Conservation (phyloP, 2,797 vertebrate species). For the Urosaurus nigricauda region DNA sequence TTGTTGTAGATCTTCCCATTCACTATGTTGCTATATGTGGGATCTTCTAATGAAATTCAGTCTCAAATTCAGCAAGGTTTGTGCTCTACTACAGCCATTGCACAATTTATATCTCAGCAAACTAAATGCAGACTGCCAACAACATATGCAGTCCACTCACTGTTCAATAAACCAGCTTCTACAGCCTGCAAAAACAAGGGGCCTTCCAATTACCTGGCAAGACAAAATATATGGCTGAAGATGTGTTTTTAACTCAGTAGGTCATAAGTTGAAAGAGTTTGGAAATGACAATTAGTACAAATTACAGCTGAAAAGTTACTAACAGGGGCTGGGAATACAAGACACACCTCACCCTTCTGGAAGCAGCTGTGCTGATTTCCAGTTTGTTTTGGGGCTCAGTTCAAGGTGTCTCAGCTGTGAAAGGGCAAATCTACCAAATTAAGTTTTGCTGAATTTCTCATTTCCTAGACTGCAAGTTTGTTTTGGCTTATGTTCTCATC, state of each 20-base stretch:
- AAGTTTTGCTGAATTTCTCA: not conserved
- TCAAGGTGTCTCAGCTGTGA: not conserved
- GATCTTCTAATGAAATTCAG: not conserved
- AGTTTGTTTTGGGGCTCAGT: conserved; percentile 1
- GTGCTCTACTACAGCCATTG: not conserved
- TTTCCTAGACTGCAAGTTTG: not conserved
- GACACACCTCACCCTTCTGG: not conserved
- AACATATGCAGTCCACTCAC: not conserved
- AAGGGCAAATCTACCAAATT: not conserved
- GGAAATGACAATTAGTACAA: not conserved
- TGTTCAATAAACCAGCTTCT: not conserved
- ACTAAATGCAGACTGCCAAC: not conserved
- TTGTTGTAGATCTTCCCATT: not conserved
- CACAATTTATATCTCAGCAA: not conserved
- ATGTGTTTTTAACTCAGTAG: not conserved
- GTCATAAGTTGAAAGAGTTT: not conserved
- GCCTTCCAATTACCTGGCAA: not conserved
- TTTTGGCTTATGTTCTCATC: not conserved
- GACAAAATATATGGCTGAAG: not conserved
- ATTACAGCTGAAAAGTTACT: conserved; percentile 1
- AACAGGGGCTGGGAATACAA: not conserved
- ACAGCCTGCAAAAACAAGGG: not conserved
- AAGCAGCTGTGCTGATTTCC: not conserved
- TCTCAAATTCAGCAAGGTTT: not conserved
- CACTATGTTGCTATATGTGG: not conserved